A percentile compares a stretch with the other conserved stretches of the same genome.
Conservation (phyloP, 2,113 vertebrate species). For the Microcebus murinus region DNA sequence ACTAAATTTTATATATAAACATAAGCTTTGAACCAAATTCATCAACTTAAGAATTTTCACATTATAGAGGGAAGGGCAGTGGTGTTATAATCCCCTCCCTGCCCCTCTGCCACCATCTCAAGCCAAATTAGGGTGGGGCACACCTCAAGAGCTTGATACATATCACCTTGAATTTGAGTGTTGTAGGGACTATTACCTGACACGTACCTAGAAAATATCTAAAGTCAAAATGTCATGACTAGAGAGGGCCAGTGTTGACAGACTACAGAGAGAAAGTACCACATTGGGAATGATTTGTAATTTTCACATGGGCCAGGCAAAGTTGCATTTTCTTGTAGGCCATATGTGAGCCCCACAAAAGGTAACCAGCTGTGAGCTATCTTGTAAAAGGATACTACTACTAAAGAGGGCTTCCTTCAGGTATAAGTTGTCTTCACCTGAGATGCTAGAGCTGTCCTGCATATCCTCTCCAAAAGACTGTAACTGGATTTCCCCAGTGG, state of each 20-base stretch:
- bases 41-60: neutral
- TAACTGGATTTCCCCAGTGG: neutral
- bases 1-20: conserved; percentile 27
- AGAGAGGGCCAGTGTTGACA: neutral
- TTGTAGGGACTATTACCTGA: neutral
- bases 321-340: neutral
- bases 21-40: neutral
- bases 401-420: neutral
- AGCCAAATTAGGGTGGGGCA: neutral
- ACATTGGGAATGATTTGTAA: neutral
- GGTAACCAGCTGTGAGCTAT: neutral
- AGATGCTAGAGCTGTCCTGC: neutral
- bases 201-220: neutral
- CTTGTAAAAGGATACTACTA: neutral
- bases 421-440: neutral
- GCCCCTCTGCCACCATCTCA: neutral
- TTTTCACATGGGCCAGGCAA: conserved; percentile 25
- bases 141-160: neutral
- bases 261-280: neutral
- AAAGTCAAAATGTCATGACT: neutral
- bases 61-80: neutral
- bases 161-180: neutral
- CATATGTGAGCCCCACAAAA: neutral
- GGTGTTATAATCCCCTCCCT: neutral
- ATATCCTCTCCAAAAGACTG: neutral